phyloP scores from a whole-genome alignment of 2,113 vertebrate genomes.

The Ceyx cyanopectus region DNA sequence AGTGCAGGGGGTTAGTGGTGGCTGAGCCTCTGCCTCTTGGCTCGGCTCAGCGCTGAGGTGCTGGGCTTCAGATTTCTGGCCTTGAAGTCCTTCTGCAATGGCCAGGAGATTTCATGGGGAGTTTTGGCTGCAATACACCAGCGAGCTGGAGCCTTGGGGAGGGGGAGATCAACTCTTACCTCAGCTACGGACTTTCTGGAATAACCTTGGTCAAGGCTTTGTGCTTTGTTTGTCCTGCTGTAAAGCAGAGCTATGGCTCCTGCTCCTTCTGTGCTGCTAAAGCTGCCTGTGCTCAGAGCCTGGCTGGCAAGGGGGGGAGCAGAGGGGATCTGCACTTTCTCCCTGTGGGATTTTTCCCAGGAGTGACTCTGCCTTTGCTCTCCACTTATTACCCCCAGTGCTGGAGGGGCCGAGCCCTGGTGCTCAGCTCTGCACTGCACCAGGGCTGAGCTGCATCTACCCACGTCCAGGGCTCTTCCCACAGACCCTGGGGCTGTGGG shows the following conservation, averaged over 20 bases:
- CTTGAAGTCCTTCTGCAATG: neutral
- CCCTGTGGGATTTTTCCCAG: neutral
- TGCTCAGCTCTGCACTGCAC: slow-evolving; percentile 13
- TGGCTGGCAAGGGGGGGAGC: neutral
- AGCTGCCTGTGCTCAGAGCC: neutral
- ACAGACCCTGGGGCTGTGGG: neutral
- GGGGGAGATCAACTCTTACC: neutral
- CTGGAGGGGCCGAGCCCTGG: neutral
- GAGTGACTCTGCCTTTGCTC: neutral
- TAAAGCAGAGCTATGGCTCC: neutral
- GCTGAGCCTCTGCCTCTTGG: neutral
- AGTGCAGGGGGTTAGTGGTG: neutral
- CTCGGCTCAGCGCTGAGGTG: neutral
- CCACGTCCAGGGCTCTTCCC: neutral
- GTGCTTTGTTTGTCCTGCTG: neutral
- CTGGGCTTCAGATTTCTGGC: neutral
- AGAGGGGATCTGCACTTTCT: neutral
- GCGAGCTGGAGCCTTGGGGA: neutral
- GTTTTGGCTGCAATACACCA: neutral
- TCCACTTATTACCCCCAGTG: neutral
- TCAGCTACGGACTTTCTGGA: neutral
- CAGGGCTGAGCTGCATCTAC: neutral
- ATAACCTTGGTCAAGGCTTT: slow-evolving; percentile 31
- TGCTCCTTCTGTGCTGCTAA: neutral
- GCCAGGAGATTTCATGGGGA: slow-evolving; percentile 21